Base-by-base conservation (phyloP, 2,113 vertebrate genomes). In the Phoxinus phoxinus region DNA sequence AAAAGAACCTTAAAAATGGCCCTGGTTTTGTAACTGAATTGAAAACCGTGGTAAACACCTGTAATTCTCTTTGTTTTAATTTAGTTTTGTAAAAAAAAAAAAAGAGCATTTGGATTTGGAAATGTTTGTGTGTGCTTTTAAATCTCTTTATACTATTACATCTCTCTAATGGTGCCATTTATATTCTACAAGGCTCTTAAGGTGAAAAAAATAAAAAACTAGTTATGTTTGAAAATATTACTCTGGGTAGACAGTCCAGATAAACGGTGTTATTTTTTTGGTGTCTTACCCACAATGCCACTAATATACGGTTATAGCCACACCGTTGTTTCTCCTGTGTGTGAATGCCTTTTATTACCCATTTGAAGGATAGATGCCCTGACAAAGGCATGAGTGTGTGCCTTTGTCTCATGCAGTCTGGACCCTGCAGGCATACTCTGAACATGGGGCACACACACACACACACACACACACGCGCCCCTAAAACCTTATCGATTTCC, bases 391-490 rank as follows among this genome's bases (percentile, higher is more conserved):
- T n/a, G 44, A 27, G 37, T 51, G 61, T 81, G 58, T 63, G 51
- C 4, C 1, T 51, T 15, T 53, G n/a, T 80, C 6, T 15, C 4
- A 10, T 58, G 37, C 25, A 48, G 76, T 53, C 30, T 83, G 65
- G 19, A 56, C 61, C 81, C 81, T 51, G 19, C 61, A 69, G 79
- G 44, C 78, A 81, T n/a, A 81, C 78, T 78, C 9, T 79, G 6
- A 1, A 44, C 56, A 63, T 19, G 6, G 46, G 27, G 51, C n/a
- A 72, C 72, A 2, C 74, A 35, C 21, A 44, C 41, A 46, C 77
- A 25, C 30, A 2, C 32, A 56, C 76, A 79, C 25, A 51, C 61
- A 12, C 10, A 21, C 59, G 17, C 41, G 59, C 41, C 79, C 79
- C 25, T 67, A 7, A 21, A 23, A 21, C 53, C 23, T 67, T 35